phyloP scores from a whole-genome alignment of 2,888 invertebrate species.

The Sinodicranocentrus sp. region DNA sequence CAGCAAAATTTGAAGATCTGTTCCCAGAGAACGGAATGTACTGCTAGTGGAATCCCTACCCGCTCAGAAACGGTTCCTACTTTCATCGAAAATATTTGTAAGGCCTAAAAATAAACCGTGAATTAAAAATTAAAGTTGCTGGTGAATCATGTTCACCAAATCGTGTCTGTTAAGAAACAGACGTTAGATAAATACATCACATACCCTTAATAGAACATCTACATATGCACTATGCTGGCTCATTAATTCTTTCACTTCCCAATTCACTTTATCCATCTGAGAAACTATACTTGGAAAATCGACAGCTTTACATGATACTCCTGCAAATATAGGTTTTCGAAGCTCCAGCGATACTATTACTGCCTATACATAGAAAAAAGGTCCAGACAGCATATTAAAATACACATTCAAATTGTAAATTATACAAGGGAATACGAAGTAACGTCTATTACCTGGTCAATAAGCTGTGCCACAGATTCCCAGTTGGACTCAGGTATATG shows the following conservation, averaged over 20 bases:
- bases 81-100: conserved; percentile 88
- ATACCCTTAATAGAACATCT: conserved; percentile 85
- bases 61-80: conserved; percentile 86
- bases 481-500: conserved; percentile 85
- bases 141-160: not conserved
- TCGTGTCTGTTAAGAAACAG: not conserved
- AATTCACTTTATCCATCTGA: conserved; percentile 93
- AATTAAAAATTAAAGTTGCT: not conserved
- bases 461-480: conserved; percentile 83
- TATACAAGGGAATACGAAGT: too few relatives aligned
- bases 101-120: conserved; percentile 80
- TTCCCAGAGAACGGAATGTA: conserved; percentile 89
- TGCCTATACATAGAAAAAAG: conserved; percentile 81
- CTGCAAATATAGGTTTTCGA: conserved; percentile 91
- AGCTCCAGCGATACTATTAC: conserved; percentile 86
- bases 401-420: too few relatives aligned
- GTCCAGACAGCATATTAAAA: too few relatives aligned
- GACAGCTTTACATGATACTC: conserved; percentile 88
- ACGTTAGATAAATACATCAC: too few relatives aligned
- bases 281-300: conserved; percentile 87
- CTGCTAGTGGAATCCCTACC: conserved; percentile 86
- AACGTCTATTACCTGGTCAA: conserved; percentile 79
- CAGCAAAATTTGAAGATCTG: conserved; percentile 91
- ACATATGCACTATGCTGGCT: conserved; percentile 95
- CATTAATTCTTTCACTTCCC: conserved; percentile 93